Evolutionary conservation across 1,140 invertebrate genomes (phyloP), one percentile per base, ranked within the genome.

Genomic region (Hirudo medicinalis): DNA sequence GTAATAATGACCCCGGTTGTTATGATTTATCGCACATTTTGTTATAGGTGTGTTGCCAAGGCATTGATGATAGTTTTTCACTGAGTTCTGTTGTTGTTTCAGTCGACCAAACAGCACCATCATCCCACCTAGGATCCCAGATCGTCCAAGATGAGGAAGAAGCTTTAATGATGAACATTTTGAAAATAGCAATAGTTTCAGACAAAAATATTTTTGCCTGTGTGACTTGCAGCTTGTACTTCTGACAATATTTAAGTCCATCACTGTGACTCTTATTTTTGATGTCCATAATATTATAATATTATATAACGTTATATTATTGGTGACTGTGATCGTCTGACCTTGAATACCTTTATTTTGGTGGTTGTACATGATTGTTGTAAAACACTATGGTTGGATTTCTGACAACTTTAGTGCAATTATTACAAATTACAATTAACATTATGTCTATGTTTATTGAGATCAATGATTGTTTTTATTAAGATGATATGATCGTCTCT

Each of bases 221-320:
- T 15, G 0, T 17, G 27, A 43, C 27, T 43, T 25, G 68, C 68
- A 69, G 27, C 40, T 25, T 25, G 9, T 69, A 43, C 67, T 68
- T 68, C 2, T 9, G 32, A 36, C 5, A 19, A 69, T 32, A 43
- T 25, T 25, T 25, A 69, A 32, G 22, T 27, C 9, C 32, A 43
- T 25, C 43, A 29, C 27, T 43, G 25, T 43, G 22, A 20, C 36
- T 43, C 2, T 69, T 25, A 29, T 15, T 43, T 69, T 29, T 13
- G 68, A 63, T 63, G 29, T 63, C 17, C 2, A 19, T 63, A 63
- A 22, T 63, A 25, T 63, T 25, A 63, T 63, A 8, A 63, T 60
- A 22, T 25, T 63, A 63, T 22, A 15, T 2, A 63, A 25, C 27
- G 27, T 63, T 63, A 63, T 6, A 36, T 63, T 11, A 11, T 63